Conservation (phyloP, 2,888 invertebrate species). For the Perizoma flavofasciatum region DNA sequence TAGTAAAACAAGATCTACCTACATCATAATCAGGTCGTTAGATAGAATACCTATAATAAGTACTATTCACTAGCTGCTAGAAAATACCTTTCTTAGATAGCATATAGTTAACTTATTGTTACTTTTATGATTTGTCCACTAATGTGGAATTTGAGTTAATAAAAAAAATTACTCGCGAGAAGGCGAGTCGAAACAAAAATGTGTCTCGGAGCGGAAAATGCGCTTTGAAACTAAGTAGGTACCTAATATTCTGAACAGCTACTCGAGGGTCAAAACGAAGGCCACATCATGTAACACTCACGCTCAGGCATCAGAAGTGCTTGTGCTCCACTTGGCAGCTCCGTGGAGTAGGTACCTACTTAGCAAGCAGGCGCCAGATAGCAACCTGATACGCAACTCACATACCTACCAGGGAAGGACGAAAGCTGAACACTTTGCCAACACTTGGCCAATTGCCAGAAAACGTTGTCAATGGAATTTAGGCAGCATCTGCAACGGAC, state of each 20-base stretch:
- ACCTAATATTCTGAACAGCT: not conserved
- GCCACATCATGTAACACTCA: not conserved
- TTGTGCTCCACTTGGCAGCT: constrained; percentile 13
- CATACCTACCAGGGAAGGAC: constrained; percentile 9
- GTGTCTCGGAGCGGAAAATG: too few relatives aligned
- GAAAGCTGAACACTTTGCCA: constrained; percentile 6
- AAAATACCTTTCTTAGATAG: too few relatives aligned
- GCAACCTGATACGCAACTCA: not conserved
- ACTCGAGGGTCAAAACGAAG: constrained; percentile 1
- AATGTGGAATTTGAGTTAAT: too few relatives aligned
- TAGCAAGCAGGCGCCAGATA: constrained; percentile 15
- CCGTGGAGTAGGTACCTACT: not conserved
- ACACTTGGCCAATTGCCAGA: constrained; percentile 1
- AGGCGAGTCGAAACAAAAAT: too few relatives aligned
- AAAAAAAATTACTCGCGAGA: too few relatives aligned
- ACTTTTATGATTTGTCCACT: too few relatives aligned
- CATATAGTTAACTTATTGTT: too few relatives aligned
- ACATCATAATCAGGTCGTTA: too few relatives aligned
- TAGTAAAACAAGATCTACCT: too few relatives aligned
- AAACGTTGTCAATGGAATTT: constrained; percentile 3
- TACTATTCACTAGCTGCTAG: too few relatives aligned
- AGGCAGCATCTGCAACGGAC: not conserved
- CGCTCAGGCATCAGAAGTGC: constrained; percentile 2
- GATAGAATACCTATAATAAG: too few relatives aligned
- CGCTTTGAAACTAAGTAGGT: too few relatives aligned